Evolutionary conservation across 2,888 invertebrate genomes (phyloP), one percentile per base, ranked within the genome.

Genomic region (Dinocampus coccinellae): DNA sequence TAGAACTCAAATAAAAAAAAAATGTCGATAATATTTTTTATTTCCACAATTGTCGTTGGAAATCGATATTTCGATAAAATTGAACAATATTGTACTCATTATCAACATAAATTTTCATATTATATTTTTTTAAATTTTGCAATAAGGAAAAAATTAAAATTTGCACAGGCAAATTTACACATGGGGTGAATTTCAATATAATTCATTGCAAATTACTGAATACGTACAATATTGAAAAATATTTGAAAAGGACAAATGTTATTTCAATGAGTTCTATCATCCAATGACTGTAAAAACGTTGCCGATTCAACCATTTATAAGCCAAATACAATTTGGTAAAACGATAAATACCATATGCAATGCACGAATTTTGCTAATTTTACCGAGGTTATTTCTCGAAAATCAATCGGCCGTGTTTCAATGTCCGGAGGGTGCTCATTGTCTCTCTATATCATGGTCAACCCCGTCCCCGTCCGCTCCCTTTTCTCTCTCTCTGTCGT

Each of bases 301-400:
- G 61, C 53, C 26, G 33, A 53, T 66, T 65, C 60, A 34, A 26
- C 65, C 70, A 34, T 66, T 65, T 61, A 61, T 66, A 70, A 70
- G 52, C 70, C 70, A 70, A 70, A 70, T 36, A 65, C 60, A 60
- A 53, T 70, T 70, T 57, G 60, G 39, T 22, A 52, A 24, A 22
- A 52, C 65, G 62, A 65, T 70, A 61, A 66, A 70, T 70, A 60
- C 57, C 65, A 29, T 58, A 70, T 70, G 65, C 53, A 34, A 61
- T 66, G 20, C 65, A 61, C 66, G 70, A 60, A 70, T 70, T 70
- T 36, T 24, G 65, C 65, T 66, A 70, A 70, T 70, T 70, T 70
- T 33, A 33, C 16, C 20, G 22, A 26, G 52, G 36, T 33, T 60
- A 39, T 60, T 52, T 33, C 26, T 60, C 52, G 65, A 61, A 36